Percentiles rank a stretch among this genome's conserved stretches.
Evolutionary conservation across 2,797 vertebrate species (phyloP).

Genomic region (Allenopithecus nigroviridis): DNA sequence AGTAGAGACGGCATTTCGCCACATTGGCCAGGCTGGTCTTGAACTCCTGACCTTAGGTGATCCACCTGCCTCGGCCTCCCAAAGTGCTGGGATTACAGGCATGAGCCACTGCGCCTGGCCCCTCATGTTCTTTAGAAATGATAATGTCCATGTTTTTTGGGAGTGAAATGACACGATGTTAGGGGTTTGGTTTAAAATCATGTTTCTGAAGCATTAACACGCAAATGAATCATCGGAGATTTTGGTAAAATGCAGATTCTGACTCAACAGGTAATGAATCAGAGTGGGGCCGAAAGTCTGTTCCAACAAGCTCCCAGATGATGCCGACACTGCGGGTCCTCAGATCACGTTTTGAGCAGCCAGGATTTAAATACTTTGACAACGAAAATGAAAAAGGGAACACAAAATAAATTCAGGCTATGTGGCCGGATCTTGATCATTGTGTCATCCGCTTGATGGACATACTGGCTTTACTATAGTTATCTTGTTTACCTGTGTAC

Average conservation of each 20-base stretch:
- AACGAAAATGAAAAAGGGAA: neutral
- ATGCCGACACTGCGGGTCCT: neutral
- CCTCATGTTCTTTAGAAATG: neutral
- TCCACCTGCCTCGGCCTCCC: no score
- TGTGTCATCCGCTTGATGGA: neutral
- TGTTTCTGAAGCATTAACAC: neutral
- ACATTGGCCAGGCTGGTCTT: no score
- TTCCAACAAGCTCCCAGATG: neutral
- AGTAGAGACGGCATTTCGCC: no score
- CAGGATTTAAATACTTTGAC: neutral
- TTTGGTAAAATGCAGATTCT: neutral
- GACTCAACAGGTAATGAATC: neutral
- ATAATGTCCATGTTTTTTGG: no score
- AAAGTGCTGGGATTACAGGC: no score
- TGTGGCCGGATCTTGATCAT: neutral
- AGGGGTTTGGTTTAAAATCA: neutral
- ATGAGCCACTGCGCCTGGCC: accelerated
- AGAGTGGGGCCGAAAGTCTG: neutral
- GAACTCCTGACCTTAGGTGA: no score
- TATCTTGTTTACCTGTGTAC: neutral
- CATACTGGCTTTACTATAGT: neutral
- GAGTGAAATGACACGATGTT: neutral
- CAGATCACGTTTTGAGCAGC: neutral
- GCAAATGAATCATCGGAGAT: neutral
- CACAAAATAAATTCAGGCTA: neutral